Conservation (phyloP, 2,797 vertebrate genomes). For the Pantherophis alleghaniensis region DNA sequence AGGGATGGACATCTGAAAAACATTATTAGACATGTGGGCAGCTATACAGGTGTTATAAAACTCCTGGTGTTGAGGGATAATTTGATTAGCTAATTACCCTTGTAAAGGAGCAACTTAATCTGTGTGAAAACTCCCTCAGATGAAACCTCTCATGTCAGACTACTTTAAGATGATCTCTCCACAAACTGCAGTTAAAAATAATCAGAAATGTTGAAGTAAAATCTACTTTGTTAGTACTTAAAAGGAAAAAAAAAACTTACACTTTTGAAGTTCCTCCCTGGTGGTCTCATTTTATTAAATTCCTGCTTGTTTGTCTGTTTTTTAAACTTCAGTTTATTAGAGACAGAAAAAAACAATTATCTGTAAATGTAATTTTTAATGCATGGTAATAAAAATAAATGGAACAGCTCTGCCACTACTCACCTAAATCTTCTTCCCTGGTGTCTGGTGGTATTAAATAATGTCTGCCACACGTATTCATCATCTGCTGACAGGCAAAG, state of each 20-base stretch:
- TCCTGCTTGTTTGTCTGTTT: conserved; percentile 71
- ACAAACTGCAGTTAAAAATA: conserved; percentile 69
- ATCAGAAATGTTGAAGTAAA: conserved; percentile 67
- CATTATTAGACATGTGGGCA: conserved; percentile 56
- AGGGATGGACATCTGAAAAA: conserved; percentile 53
- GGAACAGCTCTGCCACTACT: conserved; percentile 78
- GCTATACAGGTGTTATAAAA: conserved; percentile 68
- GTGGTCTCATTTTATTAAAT: conserved; percentile 82
- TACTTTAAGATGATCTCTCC: conserved; percentile 63
- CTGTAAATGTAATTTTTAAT: conserved; percentile 85
- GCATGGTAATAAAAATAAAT: conserved; percentile 85
- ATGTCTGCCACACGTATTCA: conserved; percentile 79
- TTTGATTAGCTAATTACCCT: conserved; percentile 72
- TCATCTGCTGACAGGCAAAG: conserved; percentile 78
- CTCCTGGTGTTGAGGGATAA: conserved; percentile 66
- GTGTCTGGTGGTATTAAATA: conserved; percentile 84
- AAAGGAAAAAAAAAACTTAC: conserved; percentile 60
- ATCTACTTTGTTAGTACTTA: conserved; percentile 74
- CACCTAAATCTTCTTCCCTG: conserved; percentile 85
- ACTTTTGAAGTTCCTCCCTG: conserved; percentile 75
- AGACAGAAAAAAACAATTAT: conserved; percentile 82
- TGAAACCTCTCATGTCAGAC: conserved; percentile 58
- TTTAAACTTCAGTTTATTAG: conserved; percentile 75
- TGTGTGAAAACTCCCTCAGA: conserved; percentile 51
- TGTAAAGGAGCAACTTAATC: conserved; percentile 68